These are phyloP conservation scores for Scaptodrosophila latifasciaeformis DNA, from an alignment of 2,888 invertebrate genomes.

Conservation along the genomic window DNA sequence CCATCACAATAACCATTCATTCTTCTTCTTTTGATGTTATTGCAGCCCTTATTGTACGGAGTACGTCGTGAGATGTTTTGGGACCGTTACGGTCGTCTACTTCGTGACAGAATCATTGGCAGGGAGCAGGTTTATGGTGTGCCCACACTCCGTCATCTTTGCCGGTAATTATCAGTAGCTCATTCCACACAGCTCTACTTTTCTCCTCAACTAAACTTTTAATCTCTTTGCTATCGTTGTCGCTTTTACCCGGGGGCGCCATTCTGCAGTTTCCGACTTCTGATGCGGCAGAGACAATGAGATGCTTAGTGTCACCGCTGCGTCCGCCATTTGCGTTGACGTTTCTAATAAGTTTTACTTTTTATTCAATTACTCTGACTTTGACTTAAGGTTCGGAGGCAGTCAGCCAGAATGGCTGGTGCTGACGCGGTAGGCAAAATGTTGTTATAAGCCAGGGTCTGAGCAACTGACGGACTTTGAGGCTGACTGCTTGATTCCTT, in stretches of 20 bases:
- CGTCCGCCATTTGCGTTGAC: constrained; percentile 31
- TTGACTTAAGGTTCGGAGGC: constrained; percentile 17
- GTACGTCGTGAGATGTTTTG: constrained; percentile 71
- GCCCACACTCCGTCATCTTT: constrained; percentile 84
- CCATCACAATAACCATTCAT: background rate
- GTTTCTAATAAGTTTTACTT: constrained; percentile 49
- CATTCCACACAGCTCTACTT: background rate
- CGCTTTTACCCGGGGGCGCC: no score
- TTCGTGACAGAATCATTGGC: constrained; percentile 71
- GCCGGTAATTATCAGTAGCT: constrained; percentile 74
- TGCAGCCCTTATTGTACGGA: constrained; percentile 67
- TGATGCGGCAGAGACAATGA: no score
- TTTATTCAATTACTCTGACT: constrained; percentile 63
- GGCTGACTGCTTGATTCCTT: constrained; percentile 20
- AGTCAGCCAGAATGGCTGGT: constrained; percentile 3
- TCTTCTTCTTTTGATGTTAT: constrained; percentile 4
- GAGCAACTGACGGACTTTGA: background rate
- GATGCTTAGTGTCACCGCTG: constrained; percentile 21
- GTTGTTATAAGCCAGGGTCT: constrained; percentile 49
- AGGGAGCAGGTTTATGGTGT: constrained; percentile 74
- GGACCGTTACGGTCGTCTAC: constrained; percentile 69
- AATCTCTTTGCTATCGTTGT: no score
- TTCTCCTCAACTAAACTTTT: background rate
- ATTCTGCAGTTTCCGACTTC: no score
- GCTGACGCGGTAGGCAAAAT: constrained; percentile 26